Evolutionary conservation across 1,140 invertebrate species (phyloP), one percentile per base, ranked within the genome.

Genomic region (Drosophila quadrilineata): DNA sequence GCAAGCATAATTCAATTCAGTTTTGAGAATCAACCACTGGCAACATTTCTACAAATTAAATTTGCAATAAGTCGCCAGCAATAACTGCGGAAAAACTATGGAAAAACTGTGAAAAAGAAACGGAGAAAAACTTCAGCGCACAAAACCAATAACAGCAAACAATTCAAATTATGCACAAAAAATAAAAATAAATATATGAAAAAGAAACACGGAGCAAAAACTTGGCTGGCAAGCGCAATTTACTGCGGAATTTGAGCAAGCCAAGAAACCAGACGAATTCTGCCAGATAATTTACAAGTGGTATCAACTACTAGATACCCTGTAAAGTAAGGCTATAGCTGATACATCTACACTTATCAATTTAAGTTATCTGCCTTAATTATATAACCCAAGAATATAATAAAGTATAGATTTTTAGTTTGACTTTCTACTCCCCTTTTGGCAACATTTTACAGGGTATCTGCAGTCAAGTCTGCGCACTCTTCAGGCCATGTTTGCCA

Each of bases 61-160:
- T 59, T 66, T 59, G 56, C 45, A 59, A 66, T 59, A 45, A 58
- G 28, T 40, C 33, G 12, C n/a, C n/a, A n/a, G n/a, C n/a, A n/a
- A n/a, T n/a, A 49, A 40, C 26, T 33, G 41, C 26, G 35, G 21
- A 33, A 57, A 48, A 38, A 52, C 24, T 40, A 41, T 57, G 16
- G n/a, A 41, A 54, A 41, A 53, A 46, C 41, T 46, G 40, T 35
- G 35, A 56, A 38, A 52, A n/a, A n/a, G n/a, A n/a, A 26, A 43
- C 38, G 35, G 40, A 21, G 64, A 10, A 36, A 56, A 65, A 67
- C 45, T 59, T n/a, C 35, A 57, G 38, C 52, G 40, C 26, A 57
- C 52, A 71, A 80, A 75, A 65, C 71, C 76, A 82, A 82, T 82
- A 67, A 82, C 33, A 59, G 49, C 67, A 49, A 80, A 75, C 46